Evolutionary conservation across 2,888 invertebrate genomes (phyloP).

Genomic region (Slavum lentiscoides): DNA sequence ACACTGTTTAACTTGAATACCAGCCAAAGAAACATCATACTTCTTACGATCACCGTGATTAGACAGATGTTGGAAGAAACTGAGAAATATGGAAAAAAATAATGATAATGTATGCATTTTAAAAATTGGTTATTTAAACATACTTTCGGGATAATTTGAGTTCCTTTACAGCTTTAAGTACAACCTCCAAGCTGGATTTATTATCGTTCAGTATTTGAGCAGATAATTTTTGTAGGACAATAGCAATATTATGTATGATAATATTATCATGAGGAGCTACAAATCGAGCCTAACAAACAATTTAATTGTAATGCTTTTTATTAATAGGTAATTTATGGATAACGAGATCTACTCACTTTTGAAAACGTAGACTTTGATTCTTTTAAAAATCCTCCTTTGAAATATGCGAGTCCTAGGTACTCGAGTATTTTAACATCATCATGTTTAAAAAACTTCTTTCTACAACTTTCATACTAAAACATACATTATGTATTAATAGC

Average conservation of each 20-base stretch:
- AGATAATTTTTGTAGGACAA: constrained; percentile 90
- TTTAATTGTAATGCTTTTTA: neutral
- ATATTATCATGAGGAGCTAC: constrained; percentile 94
- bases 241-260: constrained; percentile 89
- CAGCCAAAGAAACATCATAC: constrained; percentile 76
- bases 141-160: constrained; percentile 88
- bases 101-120: neutral
- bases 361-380: constrained; percentile 85
- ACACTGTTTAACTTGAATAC: constrained; percentile 89
- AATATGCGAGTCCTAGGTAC: constrained; percentile 92
- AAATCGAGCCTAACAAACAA: constrained; percentile 70
- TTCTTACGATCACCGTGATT: constrained; percentile 76
- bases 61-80: constrained; percentile 79
- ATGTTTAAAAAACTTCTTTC: constrained; percentile 93
- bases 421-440: constrained; percentile 95
- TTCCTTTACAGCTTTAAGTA: constrained; percentile 92
- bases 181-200: constrained; percentile 83
- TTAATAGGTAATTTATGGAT: neutral
- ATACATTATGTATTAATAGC: constrained; percentile 54
- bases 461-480: constrained; percentile 92
- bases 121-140: constrained; percentile 58
- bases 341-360: constrained; percentile 63
- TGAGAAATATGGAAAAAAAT: constrained; percentile 58
- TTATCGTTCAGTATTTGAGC: constrained; percentile 91
- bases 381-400: constrained; percentile 83